Percentiles rank a stretch among this genome's conserved stretches.
These are phyloP conservation scores for Phengaris alcon DNA, from an alignment of 2,888 invertebrate species.

Conservation along the genomic window DNA sequence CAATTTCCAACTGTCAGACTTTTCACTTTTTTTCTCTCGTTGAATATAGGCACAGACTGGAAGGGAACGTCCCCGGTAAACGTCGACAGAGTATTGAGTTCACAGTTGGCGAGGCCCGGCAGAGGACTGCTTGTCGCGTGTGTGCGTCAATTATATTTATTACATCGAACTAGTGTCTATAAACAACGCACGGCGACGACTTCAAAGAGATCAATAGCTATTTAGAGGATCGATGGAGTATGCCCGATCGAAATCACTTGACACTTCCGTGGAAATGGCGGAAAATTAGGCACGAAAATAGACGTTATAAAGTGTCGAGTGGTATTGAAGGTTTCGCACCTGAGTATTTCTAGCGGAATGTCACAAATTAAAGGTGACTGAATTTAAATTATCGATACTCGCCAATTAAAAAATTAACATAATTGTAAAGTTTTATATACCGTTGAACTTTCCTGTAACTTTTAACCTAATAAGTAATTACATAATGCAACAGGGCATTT, in stretches of 20 bases:
- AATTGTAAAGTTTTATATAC: background rate
- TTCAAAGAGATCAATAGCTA: constrained; percentile 75
- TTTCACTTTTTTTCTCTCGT: constrained; percentile 38
- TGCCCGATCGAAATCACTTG: constrained; percentile 38
- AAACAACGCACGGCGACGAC: constrained; percentile 68
- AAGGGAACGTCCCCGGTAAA: constrained; percentile 65
- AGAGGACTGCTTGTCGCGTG: constrained; percentile 62
- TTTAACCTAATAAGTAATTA: background rate
- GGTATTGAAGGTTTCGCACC: background rate
- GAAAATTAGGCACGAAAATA: constrained; percentile 35
- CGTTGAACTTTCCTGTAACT: background rate
- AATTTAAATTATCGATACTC: background rate
- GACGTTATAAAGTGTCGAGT: constrained; percentile 4
- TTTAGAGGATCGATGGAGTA: constrained; percentile 57
- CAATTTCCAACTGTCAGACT: constrained; percentile 36
- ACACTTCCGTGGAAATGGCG: constrained; percentile 37
- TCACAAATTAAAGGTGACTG: constrained; percentile 4
- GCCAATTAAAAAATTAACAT: constrained; percentile 2
- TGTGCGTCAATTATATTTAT: constrained; percentile 77
- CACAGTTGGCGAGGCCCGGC: constrained; percentile 61
- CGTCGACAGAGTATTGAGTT: constrained; percentile 72
- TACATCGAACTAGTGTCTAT: constrained; percentile 67
- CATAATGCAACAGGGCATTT: too few relatives aligned
- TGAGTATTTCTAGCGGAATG: background rate
- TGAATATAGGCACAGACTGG: constrained; percentile 57